Evolutionary conservation across 1,140 invertebrate species (phyloP).

Genomic region (Hylyphantes graminicola): DNA sequence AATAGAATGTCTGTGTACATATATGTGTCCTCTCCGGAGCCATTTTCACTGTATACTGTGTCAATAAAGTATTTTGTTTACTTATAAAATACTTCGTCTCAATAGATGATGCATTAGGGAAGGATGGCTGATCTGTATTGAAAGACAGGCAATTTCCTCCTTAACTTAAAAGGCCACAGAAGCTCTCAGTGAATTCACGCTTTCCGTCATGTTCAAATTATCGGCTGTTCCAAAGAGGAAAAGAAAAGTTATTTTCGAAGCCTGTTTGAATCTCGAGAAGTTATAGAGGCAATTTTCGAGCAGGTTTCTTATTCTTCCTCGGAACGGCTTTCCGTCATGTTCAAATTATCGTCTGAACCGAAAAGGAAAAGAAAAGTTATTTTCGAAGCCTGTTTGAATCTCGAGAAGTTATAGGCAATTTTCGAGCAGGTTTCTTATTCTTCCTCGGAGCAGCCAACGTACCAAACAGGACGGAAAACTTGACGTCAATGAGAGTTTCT

Average conservation of each 20-base stretch:
- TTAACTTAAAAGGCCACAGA: too few relatives aligned
- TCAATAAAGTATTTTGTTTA: constrained; percentile 42
- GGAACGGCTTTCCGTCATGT: too few relatives aligned
- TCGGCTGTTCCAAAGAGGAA: background rate
- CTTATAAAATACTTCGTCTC: background rate
- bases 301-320: too few relatives aligned
- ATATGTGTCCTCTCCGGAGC: constrained; percentile 16
- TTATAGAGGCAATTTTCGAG: background rate
- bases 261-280: background rate
- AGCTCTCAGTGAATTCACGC: too few relatives aligned
- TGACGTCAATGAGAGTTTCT: too few relatives aligned
- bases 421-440: too few relatives aligned
- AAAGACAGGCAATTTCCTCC: background rate
- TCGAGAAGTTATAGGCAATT: background rate
- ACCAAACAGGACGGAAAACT: too few relatives aligned
- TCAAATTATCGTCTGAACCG: too few relatives aligned
- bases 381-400: background rate
- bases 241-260: background rate
- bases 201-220: too few relatives aligned
- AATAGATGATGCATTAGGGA: too few relatives aligned
- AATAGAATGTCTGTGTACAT: background rate
- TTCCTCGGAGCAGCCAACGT: too few relatives aligned
- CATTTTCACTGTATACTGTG: constrained; percentile 37
- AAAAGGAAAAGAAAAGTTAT: background rate
- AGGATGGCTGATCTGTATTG: background rate